Evolutionary conservation across 2,888 invertebrate genomes (phyloP).

Genomic region (Gastracanthus pulcherrimus): DNA sequence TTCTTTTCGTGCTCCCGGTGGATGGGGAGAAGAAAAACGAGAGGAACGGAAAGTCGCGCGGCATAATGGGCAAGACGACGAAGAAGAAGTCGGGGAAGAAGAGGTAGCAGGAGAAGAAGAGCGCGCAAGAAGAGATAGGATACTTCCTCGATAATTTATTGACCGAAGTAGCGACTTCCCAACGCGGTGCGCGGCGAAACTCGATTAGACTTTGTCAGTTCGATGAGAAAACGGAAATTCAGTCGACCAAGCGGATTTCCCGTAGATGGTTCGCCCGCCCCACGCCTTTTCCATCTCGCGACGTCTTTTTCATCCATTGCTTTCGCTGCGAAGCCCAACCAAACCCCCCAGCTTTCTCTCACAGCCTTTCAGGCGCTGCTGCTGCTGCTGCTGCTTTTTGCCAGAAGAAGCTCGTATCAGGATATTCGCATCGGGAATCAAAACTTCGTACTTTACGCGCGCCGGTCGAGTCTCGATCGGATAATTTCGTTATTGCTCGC

Average conservation of each 20-base stretch:
- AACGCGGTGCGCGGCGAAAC: constrained; percentile 60
- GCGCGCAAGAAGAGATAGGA: constrained; percentile 56
- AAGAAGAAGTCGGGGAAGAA: background rate
- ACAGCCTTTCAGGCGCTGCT: background rate
- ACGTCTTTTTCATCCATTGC: constrained; percentile 12
- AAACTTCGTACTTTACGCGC: constrained; percentile 46
- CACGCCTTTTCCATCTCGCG: constrained; percentile 21
- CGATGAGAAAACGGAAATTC: constrained; percentile 67
- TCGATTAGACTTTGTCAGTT: constrained; percentile 68
- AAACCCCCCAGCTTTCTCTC: no score
- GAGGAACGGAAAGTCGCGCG: background rate
- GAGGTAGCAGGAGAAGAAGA: background rate
- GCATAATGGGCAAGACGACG: background rate
- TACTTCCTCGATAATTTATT: constrained; percentile 67
- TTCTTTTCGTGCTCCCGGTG: background rate
- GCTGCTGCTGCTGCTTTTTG: constrained; percentile 8
- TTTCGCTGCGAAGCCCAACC: no score
- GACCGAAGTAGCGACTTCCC: constrained; percentile 62
- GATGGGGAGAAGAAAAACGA: background rate
- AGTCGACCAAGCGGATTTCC: constrained; percentile 65
- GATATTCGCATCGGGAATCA: constrained; percentile 39
- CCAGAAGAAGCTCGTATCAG: constrained; percentile 4
- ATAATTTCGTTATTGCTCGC: constrained; percentile 50
- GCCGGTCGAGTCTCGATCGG: constrained; percentile 32
- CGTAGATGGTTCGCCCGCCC: constrained; percentile 58